Conservation (phyloP, 1,140 invertebrate genomes). For the Drosophila hydei region DNA sequence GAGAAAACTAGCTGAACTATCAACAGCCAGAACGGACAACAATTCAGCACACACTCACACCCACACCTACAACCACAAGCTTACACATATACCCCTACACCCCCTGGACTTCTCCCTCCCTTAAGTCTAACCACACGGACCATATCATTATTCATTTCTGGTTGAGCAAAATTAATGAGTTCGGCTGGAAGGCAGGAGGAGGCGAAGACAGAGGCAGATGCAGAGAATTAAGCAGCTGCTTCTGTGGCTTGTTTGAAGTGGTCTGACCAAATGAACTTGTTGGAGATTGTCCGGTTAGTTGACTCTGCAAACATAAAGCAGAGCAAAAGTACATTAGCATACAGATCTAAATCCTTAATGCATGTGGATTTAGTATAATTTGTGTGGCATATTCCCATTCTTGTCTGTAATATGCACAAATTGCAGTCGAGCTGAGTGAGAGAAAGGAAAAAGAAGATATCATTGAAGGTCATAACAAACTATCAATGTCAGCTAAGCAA, state of each 20-base stretch:
- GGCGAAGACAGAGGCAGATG: not conserved
- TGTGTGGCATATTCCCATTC: not conserved
- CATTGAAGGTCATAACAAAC: not conserved
- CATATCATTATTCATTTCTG: slow-evolving; percentile 66
- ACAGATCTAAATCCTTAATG: slow-evolving; percentile 3
- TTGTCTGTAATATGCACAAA: not conserved
- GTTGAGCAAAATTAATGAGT: slow-evolving; percentile 65
- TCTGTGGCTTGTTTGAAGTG: slow-evolving; percentile 41
- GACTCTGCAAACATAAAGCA: slow-evolving; percentile 24
- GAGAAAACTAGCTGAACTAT: slow-evolving; percentile 13
- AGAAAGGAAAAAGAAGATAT: not conserved
- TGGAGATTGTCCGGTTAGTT: slow-evolving; percentile 23
- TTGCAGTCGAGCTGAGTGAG: not conserved
- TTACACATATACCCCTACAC: not conserved
- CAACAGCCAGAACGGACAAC: slow-evolving; percentile 28
- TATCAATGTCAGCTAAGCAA: slow-evolving; percentile 12
- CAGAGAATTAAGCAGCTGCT: not conserved
- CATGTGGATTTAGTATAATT: slow-evolving; percentile 7
- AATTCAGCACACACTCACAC: slow-evolving; percentile 4
- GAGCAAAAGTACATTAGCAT: slow-evolving; percentile 5
- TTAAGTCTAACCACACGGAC: slow-evolving; percentile 1
- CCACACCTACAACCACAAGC: slow-evolving; percentile 3
- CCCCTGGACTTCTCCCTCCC: not conserved
- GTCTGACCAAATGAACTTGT: slow-evolving; percentile 38
- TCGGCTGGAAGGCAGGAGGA: slow-evolving; percentile 3